Base-by-base conservation (phyloP, 2,797 vertebrate species). In the Eutrigla gurnardus region DNA sequence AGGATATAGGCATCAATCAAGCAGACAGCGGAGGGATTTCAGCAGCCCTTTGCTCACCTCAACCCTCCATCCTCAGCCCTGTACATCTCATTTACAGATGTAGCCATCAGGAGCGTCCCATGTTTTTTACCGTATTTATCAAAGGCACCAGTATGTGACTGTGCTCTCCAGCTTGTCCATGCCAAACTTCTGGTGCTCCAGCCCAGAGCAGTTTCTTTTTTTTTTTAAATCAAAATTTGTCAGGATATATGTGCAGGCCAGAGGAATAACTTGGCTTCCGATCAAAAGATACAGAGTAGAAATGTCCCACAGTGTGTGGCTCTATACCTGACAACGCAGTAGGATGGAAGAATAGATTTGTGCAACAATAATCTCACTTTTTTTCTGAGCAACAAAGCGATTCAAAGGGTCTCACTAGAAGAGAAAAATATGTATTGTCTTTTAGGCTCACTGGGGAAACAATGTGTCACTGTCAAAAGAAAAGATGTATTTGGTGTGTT, bases 1-100 rank as follows among this genome's bases (percentile, higher is more conserved):
- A 86, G 86, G 91, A 93, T 81, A 63, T 86, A 74, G 70, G 77
- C 86, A 88, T 93, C 89, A 93, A 91, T 92, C 90, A 91, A 64
- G 5, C 67, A 46, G 90, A 91, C 89, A 92, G 90, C 83, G 3
- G 13, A 3, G 88, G 88, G 91, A 91, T 74, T 91, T 89, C 6
- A 78, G 58, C 70, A 15, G 54, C 77, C 72, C 86, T 67, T 47
- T 39, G 88, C 81, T 77, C 88, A 85, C 82, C 83, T 88, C 78
- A 67, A 45, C 67, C 83, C 77, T 84, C 77, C 12, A 40, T 73
- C 72, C 80, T 74, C 61, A 54, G 59, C 47, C 53, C 79, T 54
- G 85, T 71, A 83, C 90, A 86, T 89, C 80, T 86, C 85, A 89
- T 92, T 88, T 75, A 91, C 90, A 82, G 86, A 91, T 91, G 90